Conservation (phyloP, 2,888 invertebrate species). For the Nephrotoma appendiculata region DNA sequence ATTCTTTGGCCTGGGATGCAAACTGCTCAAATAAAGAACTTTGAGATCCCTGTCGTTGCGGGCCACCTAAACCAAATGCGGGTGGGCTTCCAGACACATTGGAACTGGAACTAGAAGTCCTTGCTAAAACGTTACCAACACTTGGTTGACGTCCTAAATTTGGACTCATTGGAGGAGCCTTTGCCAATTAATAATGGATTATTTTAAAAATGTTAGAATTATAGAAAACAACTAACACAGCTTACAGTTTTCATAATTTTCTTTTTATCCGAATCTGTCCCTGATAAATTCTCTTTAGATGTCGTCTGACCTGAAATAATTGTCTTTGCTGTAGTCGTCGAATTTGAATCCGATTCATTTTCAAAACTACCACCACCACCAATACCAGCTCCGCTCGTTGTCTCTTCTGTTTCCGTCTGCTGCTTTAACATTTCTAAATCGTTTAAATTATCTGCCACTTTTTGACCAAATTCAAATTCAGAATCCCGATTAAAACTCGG, state of each 20-base stretch:
- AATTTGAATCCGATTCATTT: constrained; percentile 63
- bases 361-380: constrained; percentile 41
- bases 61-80: constrained; percentile 16
- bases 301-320: constrained; percentile 45
- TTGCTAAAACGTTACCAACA: constrained; percentile 42
- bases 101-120: constrained; percentile 48
- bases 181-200: background rate
- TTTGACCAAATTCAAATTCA: constrained; percentile 42
- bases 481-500: constrained; percentile 55
- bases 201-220: background rate
- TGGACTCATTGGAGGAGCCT: constrained; percentile 40
- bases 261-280: constrained; percentile 18
- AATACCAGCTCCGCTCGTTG: background rate
- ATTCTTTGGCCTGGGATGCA: constrained; percentile 75
- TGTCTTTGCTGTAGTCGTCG: constrained; percentile 59
- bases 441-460: constrained; percentile 9
- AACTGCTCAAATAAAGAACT: constrained; percentile 77
- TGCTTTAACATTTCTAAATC: constrained; percentile 17
- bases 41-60: constrained; percentile 63
- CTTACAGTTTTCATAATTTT: constrained; percentile 23
- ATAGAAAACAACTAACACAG: background rate
- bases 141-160: constrained; percentile 43
- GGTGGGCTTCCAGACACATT: constrained; percentile 34
- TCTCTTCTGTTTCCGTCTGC: constrained; percentile 8
- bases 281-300: constrained; percentile 18